phyloP scores from a whole-genome alignment of 2,113 vertebrate species.

The Pelusios castaneus region DNA sequence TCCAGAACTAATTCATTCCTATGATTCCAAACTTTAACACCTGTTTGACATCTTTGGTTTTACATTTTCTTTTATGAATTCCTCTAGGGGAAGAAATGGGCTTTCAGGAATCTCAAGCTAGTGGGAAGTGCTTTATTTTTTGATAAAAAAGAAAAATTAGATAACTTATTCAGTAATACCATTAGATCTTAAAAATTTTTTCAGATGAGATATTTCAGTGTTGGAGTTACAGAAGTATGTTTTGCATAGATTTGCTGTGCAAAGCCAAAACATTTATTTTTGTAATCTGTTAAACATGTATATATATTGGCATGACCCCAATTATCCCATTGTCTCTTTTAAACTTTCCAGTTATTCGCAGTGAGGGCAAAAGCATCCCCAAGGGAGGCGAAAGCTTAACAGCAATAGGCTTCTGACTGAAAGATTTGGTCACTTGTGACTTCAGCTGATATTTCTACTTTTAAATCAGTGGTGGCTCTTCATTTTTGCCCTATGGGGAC shows the following conservation, averaged over 20 bases:
- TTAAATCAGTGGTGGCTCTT: conserved; percentile 61
- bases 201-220: conserved; percentile 9
- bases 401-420: conserved; percentile 25
- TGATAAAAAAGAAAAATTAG: background rate
- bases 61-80: conserved; percentile 13
- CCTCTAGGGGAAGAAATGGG: background rate
- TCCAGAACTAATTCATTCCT: conserved; percentile 64
- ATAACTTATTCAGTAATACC: background rate
- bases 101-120: background rate
- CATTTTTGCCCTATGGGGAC: conserved; percentile 25
- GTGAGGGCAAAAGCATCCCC: conserved; percentile 59
- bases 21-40: conserved; percentile 70
- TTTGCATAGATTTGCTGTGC: background rate
- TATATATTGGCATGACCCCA: conserved; percentile 6
- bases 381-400: conserved; percentile 28
- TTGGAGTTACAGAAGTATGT: background rate
- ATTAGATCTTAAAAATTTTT: background rate
- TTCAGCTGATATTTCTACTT: conserved; percentile 49
- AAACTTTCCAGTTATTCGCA: conserved; percentile 45
- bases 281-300: background rate
- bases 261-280: conserved; percentile 10
- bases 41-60: conserved; percentile 65
- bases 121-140: background rate
- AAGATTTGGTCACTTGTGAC: conserved; percentile 38
- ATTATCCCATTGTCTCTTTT: conserved; percentile 48